A percentile compares a stretch with the other conserved stretches of the same genome.
Evolutionary conservation across 2,888 invertebrate genomes (phyloP).

Genomic region (Hermaeophaga mercurialis): DNA sequence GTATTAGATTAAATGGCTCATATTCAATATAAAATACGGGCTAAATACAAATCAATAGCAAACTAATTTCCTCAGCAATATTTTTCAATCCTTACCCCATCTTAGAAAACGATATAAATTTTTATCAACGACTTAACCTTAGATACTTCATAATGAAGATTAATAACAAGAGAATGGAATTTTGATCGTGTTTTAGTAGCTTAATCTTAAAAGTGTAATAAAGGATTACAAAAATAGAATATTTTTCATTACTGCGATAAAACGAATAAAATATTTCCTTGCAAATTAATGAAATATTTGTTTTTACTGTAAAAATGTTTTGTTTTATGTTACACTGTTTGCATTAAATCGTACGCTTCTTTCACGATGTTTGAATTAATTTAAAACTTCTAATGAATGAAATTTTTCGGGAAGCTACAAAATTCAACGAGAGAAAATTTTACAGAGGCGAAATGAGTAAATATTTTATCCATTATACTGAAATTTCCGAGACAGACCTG

Average conservation of each 20-base stretch:
- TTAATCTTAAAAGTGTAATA: not conserved
- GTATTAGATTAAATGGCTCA: not conserved
- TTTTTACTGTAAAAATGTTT: not conserved
- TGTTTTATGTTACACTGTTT: not conserved
- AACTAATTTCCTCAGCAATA: constrained; percentile 14
- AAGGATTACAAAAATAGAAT: not conserved
- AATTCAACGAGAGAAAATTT: too few species aligned
- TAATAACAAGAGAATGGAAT: constrained; percentile 18
- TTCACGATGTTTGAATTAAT: not conserved
- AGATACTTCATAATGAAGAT: constrained; percentile 20
- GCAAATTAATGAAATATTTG: not conserved
- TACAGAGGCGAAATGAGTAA: too few species aligned
- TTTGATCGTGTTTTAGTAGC: constrained; percentile 7
- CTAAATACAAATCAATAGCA: constrained; percentile 2
- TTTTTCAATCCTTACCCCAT: constrained; percentile 14
- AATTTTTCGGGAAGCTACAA: not conserved
- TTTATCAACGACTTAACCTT: constrained; percentile 19
- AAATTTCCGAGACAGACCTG: too few species aligned
- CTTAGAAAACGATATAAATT: constrained; percentile 20
- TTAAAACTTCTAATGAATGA: not conserved
- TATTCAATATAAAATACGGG: not conserved
- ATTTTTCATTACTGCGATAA: not conserved
- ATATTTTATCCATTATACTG: too few species aligned
- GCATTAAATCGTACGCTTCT: not conserved
- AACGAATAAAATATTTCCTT: not conserved